Evolutionary conservation across 2,888 invertebrate genomes (phyloP).

Genomic region (Beris chalybata): DNA sequence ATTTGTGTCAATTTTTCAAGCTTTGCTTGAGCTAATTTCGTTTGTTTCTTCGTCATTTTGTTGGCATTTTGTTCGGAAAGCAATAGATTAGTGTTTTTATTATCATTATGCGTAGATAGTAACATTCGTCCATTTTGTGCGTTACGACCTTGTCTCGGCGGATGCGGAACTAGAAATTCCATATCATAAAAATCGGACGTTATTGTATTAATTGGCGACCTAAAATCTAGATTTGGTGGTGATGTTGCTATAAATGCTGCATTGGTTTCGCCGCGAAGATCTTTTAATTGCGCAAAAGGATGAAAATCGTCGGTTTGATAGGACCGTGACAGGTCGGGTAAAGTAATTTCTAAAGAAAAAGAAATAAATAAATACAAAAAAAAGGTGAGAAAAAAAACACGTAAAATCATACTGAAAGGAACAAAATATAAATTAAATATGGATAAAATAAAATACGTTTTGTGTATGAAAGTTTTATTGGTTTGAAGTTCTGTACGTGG

Average conservation of each 20-base stretch:
- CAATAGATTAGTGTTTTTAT: constrained; percentile 21
- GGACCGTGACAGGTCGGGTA: constrained; percentile 42
- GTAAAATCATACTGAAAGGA: no score
- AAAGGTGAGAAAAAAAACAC: no score
- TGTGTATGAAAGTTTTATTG: no score
- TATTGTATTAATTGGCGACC: constrained; percentile 19
- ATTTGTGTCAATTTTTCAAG: constrained; percentile 76
- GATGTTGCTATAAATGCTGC: constrained; percentile 26
- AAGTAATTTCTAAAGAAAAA: constrained; percentile 40
- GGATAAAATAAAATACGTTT: no score
- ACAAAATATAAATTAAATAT: no score
- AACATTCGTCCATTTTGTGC: constrained; percentile 53
- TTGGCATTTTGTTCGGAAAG: constrained; percentile 26
- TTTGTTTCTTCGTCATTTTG: constrained; percentile 67
- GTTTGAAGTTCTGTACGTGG: no score
- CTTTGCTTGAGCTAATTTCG: constrained; percentile 70
- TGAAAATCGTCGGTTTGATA: constrained; percentile 14
- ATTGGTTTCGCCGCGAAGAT: constrained; percentile 26
- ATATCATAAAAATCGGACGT: constrained; percentile 45
- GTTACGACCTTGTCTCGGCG: constrained; percentile 51
- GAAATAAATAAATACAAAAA: no score
- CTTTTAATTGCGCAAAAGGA: constrained; percentile 3
- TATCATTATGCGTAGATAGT: constrained; percentile 15
- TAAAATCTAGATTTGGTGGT: constrained; percentile 26
- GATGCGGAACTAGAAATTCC: constrained; percentile 53